Base-by-base conservation (phyloP, 2,888 invertebrate species). In the Melanargia galathea region DNA sequence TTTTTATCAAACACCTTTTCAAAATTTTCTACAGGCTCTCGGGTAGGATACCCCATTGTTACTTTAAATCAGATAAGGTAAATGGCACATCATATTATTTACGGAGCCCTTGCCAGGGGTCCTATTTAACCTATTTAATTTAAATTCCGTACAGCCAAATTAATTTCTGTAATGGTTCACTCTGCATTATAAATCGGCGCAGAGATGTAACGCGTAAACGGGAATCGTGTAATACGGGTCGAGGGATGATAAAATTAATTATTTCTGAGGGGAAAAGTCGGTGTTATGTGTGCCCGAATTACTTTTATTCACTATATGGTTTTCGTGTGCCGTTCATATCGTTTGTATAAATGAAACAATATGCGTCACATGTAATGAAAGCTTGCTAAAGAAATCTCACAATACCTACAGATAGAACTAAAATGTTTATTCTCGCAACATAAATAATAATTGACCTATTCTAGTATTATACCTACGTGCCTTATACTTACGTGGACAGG, bases 121-220 rank as follows among this genome's bases (percentile, higher is more conserved):
- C 20, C 20, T 20, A 52, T 52, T 52, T 20, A 52, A 52, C 33
- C 52, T 35, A 35, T 52, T 52, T 33, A 52, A 52, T 35, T 52
- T 52, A 35, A 55, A 55, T 55, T 55, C 55, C 43, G 43, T 26
- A 55, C 43, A 55, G 40, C 26, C 40, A 24, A 40, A 55, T 57
- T 57, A 45, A 57, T 57, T 33, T 46, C 56, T 45, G 30, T 57
- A 57, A 57, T 45, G 45, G 56, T 20, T 45, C 43, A 57, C 56
- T 57, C 45, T 57, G 43, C 26, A 57, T 57, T 57, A 57, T 57
- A 57, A 57, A 57, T 45, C 30, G 45, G 45, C 33, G 56, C 26
- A 33, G 56, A 43, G 33, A 30, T 57, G 24, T 55, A 55, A 43
- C 18, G 55, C 55, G 56, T 57, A 57, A 46, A 57, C 30, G 56